These are phyloP conservation scores for Perca flavescens DNA, from an alignment of 2,113 vertebrate genomes.

Conservation along the genomic window DNA sequence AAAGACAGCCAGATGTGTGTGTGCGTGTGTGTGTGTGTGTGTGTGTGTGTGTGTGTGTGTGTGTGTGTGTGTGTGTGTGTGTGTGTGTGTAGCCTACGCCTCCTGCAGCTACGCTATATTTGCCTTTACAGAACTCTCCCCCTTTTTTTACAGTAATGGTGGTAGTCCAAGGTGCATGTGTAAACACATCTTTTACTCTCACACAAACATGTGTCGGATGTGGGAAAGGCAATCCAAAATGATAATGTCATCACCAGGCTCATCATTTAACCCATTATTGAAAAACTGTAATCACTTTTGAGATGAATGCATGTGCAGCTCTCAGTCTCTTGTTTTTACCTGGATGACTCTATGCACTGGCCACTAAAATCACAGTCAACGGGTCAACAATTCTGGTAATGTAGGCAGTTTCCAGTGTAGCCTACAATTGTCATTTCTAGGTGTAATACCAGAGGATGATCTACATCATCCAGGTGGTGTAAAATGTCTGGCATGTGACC, in stretches of 20 bases:
- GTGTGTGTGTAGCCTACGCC: slow-evolving; percentile 58
- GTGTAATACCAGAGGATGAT: background rate
- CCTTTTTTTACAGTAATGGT: slow-evolving; percentile 45
- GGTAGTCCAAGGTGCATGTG: slow-evolving; percentile 66
- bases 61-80: slow-evolving; percentile 46
- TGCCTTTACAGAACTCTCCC: slow-evolving; percentile 63
- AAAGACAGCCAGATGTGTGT: slow-evolving; percentile 80
- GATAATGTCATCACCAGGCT: slow-evolving; percentile 24
- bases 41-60: slow-evolving; percentile 51
- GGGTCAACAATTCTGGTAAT: background rate
- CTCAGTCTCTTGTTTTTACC: background rate
- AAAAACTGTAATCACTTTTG: background rate
- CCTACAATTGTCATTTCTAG: background rate
- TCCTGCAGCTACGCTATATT: slow-evolving; percentile 77
- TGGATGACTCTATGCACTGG: background rate
- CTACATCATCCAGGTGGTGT: slow-evolving; percentile 3
- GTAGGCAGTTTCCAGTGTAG: background rate
- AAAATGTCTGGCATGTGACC: background rate
- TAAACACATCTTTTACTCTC: slow-evolving; percentile 71
- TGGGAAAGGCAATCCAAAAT: slow-evolving; percentile 31
- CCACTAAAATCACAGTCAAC: background rate
- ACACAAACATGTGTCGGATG: slow-evolving; percentile 56
- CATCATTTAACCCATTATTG: slow-evolving; percentile 1
- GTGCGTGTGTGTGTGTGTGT: slow-evolving; percentile 57
- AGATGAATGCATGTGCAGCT: background rate